Evolutionary conservation across 2,888 invertebrate species (phyloP), one percentile per base, ranked within the genome.

Genomic region (Cataglyphis altisquamis): DNA sequence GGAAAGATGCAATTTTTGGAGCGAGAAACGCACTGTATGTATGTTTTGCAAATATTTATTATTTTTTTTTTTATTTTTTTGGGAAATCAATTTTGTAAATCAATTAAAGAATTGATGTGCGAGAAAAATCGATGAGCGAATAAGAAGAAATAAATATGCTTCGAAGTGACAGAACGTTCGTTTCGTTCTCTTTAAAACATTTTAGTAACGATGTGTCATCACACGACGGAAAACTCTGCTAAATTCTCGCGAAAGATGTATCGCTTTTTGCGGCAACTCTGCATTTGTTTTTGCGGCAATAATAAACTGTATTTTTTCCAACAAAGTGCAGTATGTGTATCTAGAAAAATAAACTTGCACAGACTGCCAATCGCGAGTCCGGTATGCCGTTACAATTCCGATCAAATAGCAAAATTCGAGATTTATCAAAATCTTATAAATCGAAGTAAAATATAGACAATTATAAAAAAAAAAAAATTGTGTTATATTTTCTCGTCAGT

Each of bases 211-310:
- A 78, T 78, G 41, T 45, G 74, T 73, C 72, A 74, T 72, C 57
- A 41, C 21, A 15, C 32, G 25, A 15, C 21, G n/a, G 18, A 9
- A 55, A 70, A 70, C 32, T 57, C 25, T 52, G 55, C n/a, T 68
- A 57, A 57, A 41, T 77, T 41, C 3, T n/a, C 4, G 32, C 41
- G 8, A 5, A 74, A 80, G 73, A 60, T 60, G 32, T 41, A 41
- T 73, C 45, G 74, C 45, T 78, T 73, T 82, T 81, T 80, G 66
- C 55, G 60, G 45, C 48, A 80, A 70, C 78, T 48, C 0, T 45
- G 41, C 39, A 83, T 82, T 74, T 80, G 74, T 70, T 66, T 82
- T 80, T 80, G 66, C 63, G 48, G 45, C 48, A 70, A 70, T 83
- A 78, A 78, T 63, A 83, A 63, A 80, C 29, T 55, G 70, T 83